Conservation (phyloP, 1,140 invertebrate species). For the Ceratina australensis region DNA sequence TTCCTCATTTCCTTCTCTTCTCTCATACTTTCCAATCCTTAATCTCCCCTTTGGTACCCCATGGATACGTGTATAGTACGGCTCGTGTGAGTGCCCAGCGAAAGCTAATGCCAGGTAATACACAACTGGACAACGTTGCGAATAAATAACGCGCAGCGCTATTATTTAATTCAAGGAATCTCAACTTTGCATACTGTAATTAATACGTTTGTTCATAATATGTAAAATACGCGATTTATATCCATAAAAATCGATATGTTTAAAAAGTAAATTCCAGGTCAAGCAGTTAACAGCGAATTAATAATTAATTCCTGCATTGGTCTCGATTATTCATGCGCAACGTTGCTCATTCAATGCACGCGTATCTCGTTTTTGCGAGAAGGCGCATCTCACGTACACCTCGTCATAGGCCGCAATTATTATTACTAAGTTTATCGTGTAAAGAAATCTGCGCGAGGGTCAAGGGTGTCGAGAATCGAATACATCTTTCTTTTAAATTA, state of each 20-base stretch:
- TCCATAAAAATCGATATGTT: background rate
- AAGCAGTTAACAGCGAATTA: too few species aligned
- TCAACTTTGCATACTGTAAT: too few species aligned
- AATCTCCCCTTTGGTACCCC: slow-evolving; percentile 4
- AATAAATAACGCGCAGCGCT: background rate
- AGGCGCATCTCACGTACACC: slow-evolving; percentile 53
- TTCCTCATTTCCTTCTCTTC: background rate
- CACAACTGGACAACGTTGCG: slow-evolving; percentile 42
- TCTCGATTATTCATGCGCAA: slow-evolving; percentile 18
- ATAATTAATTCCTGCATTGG: background rate
- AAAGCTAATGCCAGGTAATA: slow-evolving; percentile 71
- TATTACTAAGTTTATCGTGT: background rate
- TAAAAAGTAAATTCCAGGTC: too few species aligned
- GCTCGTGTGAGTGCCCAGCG: slow-evolving; percentile 65
- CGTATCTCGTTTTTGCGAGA: slow-evolving; percentile 35
- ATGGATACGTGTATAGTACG: slow-evolving; percentile 39
- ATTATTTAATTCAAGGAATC: too few species aligned
- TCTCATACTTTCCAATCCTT: background rate
- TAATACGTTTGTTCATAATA: too few species aligned
- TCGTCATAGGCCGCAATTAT: slow-evolving; percentile 25
- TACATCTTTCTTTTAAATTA: background rate
- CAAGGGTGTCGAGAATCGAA: slow-evolving; percentile 6
- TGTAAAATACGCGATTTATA: too few species aligned
- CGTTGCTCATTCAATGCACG: slow-evolving; percentile 44
- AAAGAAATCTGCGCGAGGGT: background rate